These are phyloP conservation scores for Melanchra persicariae DNA, from an alignment of 2,888 invertebrate genomes.

Conservation along the genomic window DNA sequence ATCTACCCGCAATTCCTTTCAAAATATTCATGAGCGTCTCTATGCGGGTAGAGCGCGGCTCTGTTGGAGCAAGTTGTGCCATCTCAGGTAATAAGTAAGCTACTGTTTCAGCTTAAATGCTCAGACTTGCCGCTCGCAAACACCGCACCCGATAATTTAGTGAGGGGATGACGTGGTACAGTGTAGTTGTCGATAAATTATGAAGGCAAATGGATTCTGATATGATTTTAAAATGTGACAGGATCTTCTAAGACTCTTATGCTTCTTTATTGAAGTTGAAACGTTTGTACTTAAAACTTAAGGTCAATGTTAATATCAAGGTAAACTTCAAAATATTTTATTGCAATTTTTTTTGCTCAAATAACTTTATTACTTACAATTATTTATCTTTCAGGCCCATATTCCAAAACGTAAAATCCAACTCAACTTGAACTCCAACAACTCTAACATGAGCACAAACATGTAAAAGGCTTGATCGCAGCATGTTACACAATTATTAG, in stretches of 20 bases:
- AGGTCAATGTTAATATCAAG: too few species aligned
- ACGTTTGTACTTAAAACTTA: not conserved
- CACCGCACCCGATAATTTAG: constrained; percentile 72
- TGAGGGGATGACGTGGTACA: constrained; percentile 46
- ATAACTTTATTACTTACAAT: too few species aligned
- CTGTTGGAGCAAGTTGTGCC: constrained; percentile 82
- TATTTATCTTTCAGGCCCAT: too few species aligned
- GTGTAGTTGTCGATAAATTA: constrained; percentile 43
- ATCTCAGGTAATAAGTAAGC: constrained; percentile 90
- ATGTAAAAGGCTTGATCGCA: too few species aligned
- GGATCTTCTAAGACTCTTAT: not conserved
- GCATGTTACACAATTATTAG: too few species aligned
- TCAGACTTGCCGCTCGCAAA: constrained; percentile 84
- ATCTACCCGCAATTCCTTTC: constrained; percentile 24
- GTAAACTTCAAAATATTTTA: too few species aligned
- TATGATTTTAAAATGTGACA: not conserved
- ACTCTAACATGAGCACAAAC: too few species aligned
- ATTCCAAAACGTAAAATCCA: too few species aligned
- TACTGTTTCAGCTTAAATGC: constrained; percentile 89
- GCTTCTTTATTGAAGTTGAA: not conserved
- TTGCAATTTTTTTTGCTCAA: too few species aligned
- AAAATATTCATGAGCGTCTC: constrained; percentile 35
- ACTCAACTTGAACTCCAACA: too few species aligned
- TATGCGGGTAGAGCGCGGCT: constrained; percentile 53
- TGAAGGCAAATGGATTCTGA: not conserved